Conservation (phyloP, 2,888 invertebrate species). For the Drosophila leonis region DNA sequence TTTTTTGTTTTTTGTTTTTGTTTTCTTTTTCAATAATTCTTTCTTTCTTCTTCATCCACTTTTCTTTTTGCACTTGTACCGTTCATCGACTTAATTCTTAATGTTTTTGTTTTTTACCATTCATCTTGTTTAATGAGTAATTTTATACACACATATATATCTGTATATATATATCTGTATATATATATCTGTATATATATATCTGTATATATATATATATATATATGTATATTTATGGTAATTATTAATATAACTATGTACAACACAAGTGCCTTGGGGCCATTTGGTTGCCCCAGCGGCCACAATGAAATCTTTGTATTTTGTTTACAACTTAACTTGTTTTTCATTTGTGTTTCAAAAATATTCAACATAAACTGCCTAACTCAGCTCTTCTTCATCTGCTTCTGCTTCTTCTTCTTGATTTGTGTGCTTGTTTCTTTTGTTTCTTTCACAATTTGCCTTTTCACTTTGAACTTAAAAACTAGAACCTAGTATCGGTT, state of each 20-base stretch:
- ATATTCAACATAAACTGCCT: constrained; percentile 63
- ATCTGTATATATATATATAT: constrained; percentile 47
- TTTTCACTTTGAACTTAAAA: constrained; percentile 64
- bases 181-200: constrained; percentile 64
- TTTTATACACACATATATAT: constrained; percentile 34
- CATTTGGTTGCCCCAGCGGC: constrained; percentile 20
- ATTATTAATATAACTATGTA: constrained; percentile 75
- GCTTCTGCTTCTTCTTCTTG: constrained; percentile 10
- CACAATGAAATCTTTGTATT: constrained; percentile 74
- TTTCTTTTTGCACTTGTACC: constrained; percentile 74
- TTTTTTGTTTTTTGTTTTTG: constrained; percentile 52
- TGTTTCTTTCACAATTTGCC: constrained; percentile 57
- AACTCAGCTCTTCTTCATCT: constrained; percentile 6
- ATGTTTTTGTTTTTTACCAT: constrained; percentile 23
- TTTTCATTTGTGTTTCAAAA: constrained; percentile 53
- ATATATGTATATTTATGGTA: constrained; percentile 65
- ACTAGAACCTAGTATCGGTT: constrained; percentile 73
- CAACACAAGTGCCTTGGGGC: constrained; percentile 60
- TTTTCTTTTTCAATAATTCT: constrained; percentile 46
- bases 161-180: constrained; percentile 42
- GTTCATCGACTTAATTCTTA: constrained; percentile 74
- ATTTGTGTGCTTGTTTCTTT: constrained; percentile 61
- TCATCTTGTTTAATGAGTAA: constrained; percentile 70
- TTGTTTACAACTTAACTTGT: constrained; percentile 69
- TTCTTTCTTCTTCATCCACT: constrained; percentile 26